Conservation (phyloP, 2,888 invertebrate species). For the Zygothrica quintamaculata region DNA sequence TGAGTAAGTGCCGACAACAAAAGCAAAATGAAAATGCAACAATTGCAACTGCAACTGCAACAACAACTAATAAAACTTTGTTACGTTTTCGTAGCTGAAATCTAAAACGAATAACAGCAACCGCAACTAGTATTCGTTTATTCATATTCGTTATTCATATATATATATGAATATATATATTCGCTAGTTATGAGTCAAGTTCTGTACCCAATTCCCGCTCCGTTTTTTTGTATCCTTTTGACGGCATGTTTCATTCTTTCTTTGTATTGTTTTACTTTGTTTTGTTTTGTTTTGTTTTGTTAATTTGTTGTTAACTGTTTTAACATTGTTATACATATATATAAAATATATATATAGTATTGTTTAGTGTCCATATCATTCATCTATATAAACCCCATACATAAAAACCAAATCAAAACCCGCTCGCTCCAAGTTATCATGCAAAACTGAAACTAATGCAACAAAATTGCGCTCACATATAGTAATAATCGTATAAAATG, state of each 20-base stretch:
- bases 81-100: conserved; percentile 67
- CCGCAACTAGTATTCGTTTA: conserved; percentile 19
- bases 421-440: conserved; percentile 26
- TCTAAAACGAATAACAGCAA: conserved; percentile 52
- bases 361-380: conserved; percentile 25
- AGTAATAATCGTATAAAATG: conserved; percentile 14
- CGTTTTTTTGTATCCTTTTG: conserved; percentile 63
- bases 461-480: conserved; percentile 27
- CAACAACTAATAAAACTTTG: conserved; percentile 25
- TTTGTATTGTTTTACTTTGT: not conserved
- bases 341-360: conserved; percentile 35
- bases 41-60: too few species aligned
- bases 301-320: conserved; percentile 41
- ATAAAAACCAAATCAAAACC: not conserved
- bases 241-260: conserved; percentile 45
- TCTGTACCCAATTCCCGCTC: conserved; percentile 1
- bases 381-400: not conserved
- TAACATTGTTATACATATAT: conserved; percentile 25
- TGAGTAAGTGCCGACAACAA: conserved; percentile 82
- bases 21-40: conserved; percentile 43
- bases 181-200: conserved; percentile 31
- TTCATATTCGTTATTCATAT: conserved; percentile 9
- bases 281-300: conserved; percentile 6
- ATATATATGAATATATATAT: conserved; percentile 10
- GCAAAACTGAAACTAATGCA: conserved; percentile 34